phyloP scores from a whole-genome alignment of 2,888 invertebrate species.

The Rhagonycha lutea region DNA sequence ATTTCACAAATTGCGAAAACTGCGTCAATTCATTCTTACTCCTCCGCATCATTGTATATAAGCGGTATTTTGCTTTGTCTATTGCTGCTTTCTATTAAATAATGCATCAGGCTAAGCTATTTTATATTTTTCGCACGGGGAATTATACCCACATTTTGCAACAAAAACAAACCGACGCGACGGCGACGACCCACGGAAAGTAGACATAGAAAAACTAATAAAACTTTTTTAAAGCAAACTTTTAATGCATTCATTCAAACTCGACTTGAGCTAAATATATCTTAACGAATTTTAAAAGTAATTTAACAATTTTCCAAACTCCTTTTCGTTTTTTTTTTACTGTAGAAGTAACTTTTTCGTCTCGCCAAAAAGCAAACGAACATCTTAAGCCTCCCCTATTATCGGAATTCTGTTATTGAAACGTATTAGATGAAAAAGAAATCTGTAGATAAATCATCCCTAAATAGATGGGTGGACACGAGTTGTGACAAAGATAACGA shows the following conservation, averaged over 20 bases:
- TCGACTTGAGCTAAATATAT: not conserved
- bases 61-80: conserved; percentile 19
- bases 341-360: not conserved
- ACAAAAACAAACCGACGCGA: not conserved
- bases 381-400: not conserved
- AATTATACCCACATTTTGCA: not conserved
- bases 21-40: conserved; percentile 24
- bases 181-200: not conserved
- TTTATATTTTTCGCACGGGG: not conserved
- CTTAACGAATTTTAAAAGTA: not conserved
- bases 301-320: not conserved
- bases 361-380: not conserved
- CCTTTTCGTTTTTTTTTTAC: not conserved
- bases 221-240: not conserved
- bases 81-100: conserved; percentile 18
- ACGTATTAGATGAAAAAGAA: conserved; percentile 18
- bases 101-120: conserved; percentile 10
- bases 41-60: conserved; percentile 14
- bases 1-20: conserved; percentile 32
- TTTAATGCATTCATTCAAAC: conserved; percentile 2
- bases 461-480: conserved; percentile 29
- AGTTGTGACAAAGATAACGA: conserved; percentile 26
- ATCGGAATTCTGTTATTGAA: conserved; percentile 19
- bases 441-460: conserved; percentile 29
- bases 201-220: not conserved